Conservation (phyloP, 2,797 vertebrate species). For the Paramormyrops hopkinsi region DNA sequence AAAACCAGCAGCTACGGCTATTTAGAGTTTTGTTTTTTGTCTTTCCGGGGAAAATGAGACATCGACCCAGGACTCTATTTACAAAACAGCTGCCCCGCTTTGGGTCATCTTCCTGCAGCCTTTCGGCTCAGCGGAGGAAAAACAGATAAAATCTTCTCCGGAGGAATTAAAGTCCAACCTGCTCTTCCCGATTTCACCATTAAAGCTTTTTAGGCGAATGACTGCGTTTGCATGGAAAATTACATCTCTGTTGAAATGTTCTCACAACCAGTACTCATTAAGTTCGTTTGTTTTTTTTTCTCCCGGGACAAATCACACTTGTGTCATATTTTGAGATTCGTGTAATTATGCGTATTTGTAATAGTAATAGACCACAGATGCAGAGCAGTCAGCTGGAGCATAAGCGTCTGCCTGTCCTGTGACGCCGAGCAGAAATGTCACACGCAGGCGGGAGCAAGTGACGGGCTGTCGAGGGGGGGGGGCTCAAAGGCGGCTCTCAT, state of each 20-base stretch:
- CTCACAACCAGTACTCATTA: background rate
- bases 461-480: background rate
- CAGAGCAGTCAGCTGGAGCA: background rate
- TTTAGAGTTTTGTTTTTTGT: background rate
- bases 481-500: background rate
- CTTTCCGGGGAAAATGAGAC: background rate
- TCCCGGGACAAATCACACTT: background rate
- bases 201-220: background rate
- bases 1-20: background rate
- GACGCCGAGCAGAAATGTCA: background rate
- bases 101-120: constrained; percentile 12
- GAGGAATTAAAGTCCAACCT: background rate
- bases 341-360: background rate
- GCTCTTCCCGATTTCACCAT: background rate
- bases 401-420: background rate
- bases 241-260: background rate
- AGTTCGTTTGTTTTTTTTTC: background rate
- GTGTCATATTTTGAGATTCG: background rate
- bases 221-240: background rate
- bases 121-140: constrained; percentile 4
- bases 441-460: background rate
- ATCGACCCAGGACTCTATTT: constrained; percentile 25
- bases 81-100: constrained; percentile 21
- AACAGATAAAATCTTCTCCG: background rate
- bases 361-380: background rate